phyloP scores from a whole-genome alignment of 2,888 invertebrate species.

The Onchidella celtica region DNA sequence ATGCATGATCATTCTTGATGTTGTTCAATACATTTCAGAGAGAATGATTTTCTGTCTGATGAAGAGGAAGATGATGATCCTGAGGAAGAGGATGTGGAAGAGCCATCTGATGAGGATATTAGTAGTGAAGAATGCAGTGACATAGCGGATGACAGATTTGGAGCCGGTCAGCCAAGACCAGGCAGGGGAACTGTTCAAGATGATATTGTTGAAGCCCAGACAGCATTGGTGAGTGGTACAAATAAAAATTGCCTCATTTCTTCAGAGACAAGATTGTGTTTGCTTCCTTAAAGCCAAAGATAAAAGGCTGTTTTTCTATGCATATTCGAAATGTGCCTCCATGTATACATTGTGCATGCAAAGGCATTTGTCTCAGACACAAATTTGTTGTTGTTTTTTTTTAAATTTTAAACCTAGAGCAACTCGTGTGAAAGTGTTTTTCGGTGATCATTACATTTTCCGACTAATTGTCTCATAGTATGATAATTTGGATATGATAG shows the following conservation, averaged over 20 bases:
- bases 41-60: constrained; percentile 51
- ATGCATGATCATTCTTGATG: constrained; percentile 5
- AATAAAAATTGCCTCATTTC: background rate
- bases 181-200: constrained; percentile 46
- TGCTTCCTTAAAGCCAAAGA: background rate
- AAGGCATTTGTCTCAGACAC: no score
- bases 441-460: no score
- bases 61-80: constrained; percentile 55
- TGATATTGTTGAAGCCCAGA: constrained; percentile 48
- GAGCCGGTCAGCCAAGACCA: background rate
- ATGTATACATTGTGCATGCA: no score
- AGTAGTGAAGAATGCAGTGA: background rate
- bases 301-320: background rate
- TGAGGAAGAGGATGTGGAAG: constrained; percentile 41
- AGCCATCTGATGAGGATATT: constrained; percentile 6
- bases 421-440: no score
- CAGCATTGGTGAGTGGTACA: constrained; percentile 44
- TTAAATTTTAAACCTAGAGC: no score
- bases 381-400: no score
- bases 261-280: background rate
- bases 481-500: no score
- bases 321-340: no score
- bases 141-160: background rate
- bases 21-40: constrained; percentile 34
- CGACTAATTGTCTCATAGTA: no score